These are phyloP conservation scores for Acanthosepion lycidas DNA, from an alignment of 2,888 invertebrate genomes.

Conservation along the genomic window DNA sequence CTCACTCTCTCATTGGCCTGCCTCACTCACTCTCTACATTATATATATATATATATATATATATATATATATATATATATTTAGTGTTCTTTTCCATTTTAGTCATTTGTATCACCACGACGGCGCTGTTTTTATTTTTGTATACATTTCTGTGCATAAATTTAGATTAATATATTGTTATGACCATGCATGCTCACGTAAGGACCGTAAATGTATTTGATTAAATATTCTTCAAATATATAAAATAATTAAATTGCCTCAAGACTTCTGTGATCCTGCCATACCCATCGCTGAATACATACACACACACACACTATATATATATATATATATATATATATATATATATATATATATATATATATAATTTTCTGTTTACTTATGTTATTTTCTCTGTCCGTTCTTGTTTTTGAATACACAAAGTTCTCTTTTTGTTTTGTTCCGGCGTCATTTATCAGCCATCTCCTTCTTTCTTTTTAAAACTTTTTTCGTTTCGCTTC, in stretches of 20 bases:
- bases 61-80: too few species aligned
- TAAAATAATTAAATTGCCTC: background rate
- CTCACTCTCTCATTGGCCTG: too few species aligned
- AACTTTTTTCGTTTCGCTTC: background rate
- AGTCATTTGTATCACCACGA: too few species aligned
- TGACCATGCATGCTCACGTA: background rate
- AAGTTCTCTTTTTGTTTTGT: background rate
- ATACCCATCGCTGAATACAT: background rate
- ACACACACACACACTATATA: background rate
- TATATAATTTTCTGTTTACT: background rate
- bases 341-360: slow-evolving; percentile 33
- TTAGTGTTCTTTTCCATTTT: too few species aligned
- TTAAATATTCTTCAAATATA: background rate
- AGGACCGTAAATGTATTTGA: background rate
- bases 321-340: slow-evolving; percentile 20
- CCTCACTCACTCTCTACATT: too few species aligned
- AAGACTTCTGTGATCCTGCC: background rate
- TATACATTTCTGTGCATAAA: background rate
- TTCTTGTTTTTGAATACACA: background rate
- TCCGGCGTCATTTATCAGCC: background rate
- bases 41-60: too few species aligned
- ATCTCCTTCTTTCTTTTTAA: background rate
- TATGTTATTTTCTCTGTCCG: background rate
- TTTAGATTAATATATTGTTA: background rate
- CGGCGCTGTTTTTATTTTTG: too few species aligned